Conservation (phyloP, 2,113 vertebrate genomes). For the Salvelinus sp. region DNA sequence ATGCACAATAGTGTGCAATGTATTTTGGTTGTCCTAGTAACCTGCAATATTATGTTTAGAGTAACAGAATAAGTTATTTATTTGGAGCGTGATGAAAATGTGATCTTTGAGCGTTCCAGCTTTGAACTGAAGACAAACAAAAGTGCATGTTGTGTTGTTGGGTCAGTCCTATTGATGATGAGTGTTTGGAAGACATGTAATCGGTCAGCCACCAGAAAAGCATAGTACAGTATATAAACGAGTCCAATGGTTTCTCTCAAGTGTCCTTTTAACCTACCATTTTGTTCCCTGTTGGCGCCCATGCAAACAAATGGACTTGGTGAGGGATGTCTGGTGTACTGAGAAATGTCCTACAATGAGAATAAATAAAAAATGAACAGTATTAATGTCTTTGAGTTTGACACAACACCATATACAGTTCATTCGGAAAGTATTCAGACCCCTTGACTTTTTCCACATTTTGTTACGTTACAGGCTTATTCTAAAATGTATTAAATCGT, state of each 20-base stretch:
- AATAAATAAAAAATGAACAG: slow-evolving; percentile 4
- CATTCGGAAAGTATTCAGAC: too few relatives aligned
- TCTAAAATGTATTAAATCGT: too few relatives aligned
- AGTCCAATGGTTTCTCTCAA: neutral
- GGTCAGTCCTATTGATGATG: neutral
- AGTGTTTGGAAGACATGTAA: slow-evolving; percentile 30
- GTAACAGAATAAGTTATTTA: too few relatives aligned
- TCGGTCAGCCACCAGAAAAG: neutral
- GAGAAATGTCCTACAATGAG: slow-evolving; percentile 77
- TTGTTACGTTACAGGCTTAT: too few relatives aligned
- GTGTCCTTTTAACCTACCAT: slow-evolving; percentile 77
- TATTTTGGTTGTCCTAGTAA: too few relatives aligned
- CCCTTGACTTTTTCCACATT: too few relatives aligned
- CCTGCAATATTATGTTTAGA: too few relatives aligned
- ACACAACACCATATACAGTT: neutral
- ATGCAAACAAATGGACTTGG: slow-evolving; percentile 85
- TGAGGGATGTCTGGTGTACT: slow-evolving; percentile 75
- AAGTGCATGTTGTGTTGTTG: neutral
- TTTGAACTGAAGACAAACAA: neutral
- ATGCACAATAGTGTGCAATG: too few relatives aligned
- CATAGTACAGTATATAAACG: neutral
- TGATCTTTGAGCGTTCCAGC: neutral
- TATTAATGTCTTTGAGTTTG: neutral
- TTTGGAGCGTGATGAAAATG: neutral
- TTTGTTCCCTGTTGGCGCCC: slow-evolving; percentile 88